A percentile compares a stretch with the other conserved stretches of the same genome.
These are phyloP conservation scores for Notodonta dromedarius DNA, from an alignment of 2,888 invertebrate genomes.

Conservation along the genomic window DNA sequence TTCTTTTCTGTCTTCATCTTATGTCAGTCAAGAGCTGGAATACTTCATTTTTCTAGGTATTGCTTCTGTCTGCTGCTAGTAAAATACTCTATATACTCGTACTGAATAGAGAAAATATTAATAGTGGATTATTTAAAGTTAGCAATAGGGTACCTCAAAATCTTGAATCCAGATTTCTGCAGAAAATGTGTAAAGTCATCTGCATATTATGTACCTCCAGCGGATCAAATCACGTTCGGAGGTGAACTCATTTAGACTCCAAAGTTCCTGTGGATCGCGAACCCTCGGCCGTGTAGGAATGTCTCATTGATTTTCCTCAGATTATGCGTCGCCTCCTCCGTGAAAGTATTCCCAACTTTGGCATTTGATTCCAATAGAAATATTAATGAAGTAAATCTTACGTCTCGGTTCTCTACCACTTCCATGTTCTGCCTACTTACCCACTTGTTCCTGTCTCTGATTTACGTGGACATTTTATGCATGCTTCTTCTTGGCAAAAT, in stretches of 20 bases:
- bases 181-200: conserved; percentile 11
- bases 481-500: too few species aligned
- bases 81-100: too few species aligned
- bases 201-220: conserved; percentile 25
- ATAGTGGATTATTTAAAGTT: too few species aligned
- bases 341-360: conserved; percentile 73
- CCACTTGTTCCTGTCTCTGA: neutral
- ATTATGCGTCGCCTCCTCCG: conserved; percentile 60
- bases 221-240: conserved; percentile 48
- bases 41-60: neutral
- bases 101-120: neutral
- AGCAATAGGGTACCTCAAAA: too few species aligned
- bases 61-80: too few species aligned
- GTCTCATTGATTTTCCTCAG: conserved; percentile 66
- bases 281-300: conserved; percentile 68
- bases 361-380: conserved; percentile 64
- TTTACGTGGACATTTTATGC: neutral
- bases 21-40: neutral
- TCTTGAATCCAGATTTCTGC: too few species aligned
- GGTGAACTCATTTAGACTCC: conserved; percentile 61
- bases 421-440: conserved; percentile 3
- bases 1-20: neutral
- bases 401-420: conserved; percentile 13
- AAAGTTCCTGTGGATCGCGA: conserved; percentile 57
- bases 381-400: conserved; percentile 71